Evolutionary conservation across 2,888 invertebrate species (phyloP), one percentile per base, ranked within the genome.

Genomic region (Orchesella flavescens): DNA sequence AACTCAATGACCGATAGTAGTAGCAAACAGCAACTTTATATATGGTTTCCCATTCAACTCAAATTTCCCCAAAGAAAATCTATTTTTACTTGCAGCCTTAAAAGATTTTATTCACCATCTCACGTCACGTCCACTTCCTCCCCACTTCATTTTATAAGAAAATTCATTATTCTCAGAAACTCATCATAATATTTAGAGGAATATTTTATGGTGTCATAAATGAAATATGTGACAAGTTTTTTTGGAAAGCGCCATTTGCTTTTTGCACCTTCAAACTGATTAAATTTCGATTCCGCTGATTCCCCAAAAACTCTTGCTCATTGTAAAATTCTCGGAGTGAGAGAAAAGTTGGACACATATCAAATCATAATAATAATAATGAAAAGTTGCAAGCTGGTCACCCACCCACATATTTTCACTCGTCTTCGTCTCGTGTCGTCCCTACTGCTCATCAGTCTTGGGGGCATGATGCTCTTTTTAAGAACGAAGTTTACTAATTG

Each of bases 151-250:
- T 66, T 43, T 66, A 66, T 66, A 13, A n/a, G n/a, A n/a, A 7
- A 17, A 65, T 65, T 44, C 43, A 43, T 17, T 17, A 17, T 21
- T 17, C n/a, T 43, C 43, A 2, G 7, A n/a, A 34, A n/a, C n/a
- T 43, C 5, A 21, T n/a, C 34, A 65, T 17, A 65, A 65, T 57
- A n/a, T 57, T 19, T 57, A 7, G 3, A 34, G 34, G n/a, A n/a
- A n/a, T n/a, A 72, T 46, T 81, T 82, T 82, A 82, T 71, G 69
- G 19, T 63, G 82, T 55, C 82, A 71, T 82, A 76, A 82, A 82
- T 71, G 76, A 82, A 82, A 76, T 82, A 76, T 75, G 75, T 24
- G 76, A 76, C 75, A 76, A 71, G 74, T 76, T 76, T 82, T 69
- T 34, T 34, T 76, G 63, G 43, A 24, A 65, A 43, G 17, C 55